phyloP scores from a whole-genome alignment of 2,113 vertebrate genomes.

The Hippocampus mohnikei region DNA sequence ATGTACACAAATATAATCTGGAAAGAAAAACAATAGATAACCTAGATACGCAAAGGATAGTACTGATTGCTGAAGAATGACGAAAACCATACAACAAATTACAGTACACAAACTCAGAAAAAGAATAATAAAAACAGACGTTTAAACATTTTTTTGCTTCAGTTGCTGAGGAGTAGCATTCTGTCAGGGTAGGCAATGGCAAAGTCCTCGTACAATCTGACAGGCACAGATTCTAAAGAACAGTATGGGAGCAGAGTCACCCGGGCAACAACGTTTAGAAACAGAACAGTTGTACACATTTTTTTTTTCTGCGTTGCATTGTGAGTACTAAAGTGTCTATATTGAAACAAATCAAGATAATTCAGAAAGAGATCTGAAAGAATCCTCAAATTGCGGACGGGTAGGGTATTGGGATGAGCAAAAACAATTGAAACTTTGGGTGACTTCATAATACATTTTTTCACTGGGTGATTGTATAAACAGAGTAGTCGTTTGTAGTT shows the following conservation, averaged over 20 bases:
- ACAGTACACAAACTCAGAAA: conserved; percentile 1
- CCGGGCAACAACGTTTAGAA: neutral
- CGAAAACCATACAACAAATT: conserved; percentile 16
- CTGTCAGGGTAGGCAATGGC: conserved; percentile 2
- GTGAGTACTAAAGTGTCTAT: neutral
- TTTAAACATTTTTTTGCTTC: neutral
- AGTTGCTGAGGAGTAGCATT: neutral
- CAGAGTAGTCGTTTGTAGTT: neutral
- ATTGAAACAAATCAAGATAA: neutral
- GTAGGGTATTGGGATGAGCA: neutral
- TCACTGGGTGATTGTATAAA: neutral
- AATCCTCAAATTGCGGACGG: neutral
- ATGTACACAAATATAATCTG: neutral
- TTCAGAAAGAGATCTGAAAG: neutral
- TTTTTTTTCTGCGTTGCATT: neutral
- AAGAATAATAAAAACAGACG: neutral
- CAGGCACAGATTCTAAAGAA: neutral
- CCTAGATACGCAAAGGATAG: conserved; percentile 12
- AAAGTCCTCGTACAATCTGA: neutral
- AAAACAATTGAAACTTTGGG: neutral
- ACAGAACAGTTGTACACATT: neutral
- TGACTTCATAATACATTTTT: neutral
- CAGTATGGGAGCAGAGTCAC: neutral
- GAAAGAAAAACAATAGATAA: neutral
- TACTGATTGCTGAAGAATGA: conserved; percentile 9